A percentile compares a stretch with the other conserved stretches of the same genome.
Evolutionary conservation across 2,113 vertebrate species (phyloP).

Genomic region (Neofelis nebulosa): DNA sequence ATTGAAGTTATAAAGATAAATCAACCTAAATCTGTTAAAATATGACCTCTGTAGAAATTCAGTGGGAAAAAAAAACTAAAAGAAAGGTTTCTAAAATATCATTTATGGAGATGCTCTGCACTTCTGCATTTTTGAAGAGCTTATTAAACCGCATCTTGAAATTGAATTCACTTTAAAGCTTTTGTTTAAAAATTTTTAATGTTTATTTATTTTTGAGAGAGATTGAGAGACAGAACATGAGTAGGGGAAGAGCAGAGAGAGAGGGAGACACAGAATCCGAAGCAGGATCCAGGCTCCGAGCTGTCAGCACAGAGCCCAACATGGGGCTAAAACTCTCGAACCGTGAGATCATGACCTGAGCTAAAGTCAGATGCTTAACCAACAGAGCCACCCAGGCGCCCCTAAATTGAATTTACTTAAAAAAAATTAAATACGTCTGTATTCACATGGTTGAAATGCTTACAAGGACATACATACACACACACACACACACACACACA

Average conservation of each 20-base stretch:
- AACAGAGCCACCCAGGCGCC: no score
- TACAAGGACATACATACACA: background rate
- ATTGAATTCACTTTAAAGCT: background rate
- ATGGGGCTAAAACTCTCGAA: no score
- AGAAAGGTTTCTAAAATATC: background rate
- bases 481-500: background rate
- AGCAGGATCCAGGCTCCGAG: no score
- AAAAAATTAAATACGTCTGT: background rate
- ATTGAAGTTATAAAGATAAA: background rate
- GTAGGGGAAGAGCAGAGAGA: no score
- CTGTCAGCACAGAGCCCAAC: no score
- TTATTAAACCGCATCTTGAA: background rate
- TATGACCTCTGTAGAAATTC: conserved; percentile 25
- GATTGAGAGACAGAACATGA: no score
- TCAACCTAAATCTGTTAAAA: background rate
- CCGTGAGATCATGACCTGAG: no score
- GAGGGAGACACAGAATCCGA: no score
- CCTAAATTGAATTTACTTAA: background rate
- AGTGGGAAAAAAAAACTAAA: background rate
- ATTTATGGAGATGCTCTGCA: background rate
- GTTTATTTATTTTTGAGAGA: no score
- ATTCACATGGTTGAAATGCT: background rate
- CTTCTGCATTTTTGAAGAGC: conserved; percentile 5
- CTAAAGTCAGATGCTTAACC: no score
- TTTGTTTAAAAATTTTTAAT: no score